These are phyloP conservation scores for Eremobia ochroleuca DNA, from an alignment of 2,888 invertebrate genomes.

Conservation along the genomic window DNA sequence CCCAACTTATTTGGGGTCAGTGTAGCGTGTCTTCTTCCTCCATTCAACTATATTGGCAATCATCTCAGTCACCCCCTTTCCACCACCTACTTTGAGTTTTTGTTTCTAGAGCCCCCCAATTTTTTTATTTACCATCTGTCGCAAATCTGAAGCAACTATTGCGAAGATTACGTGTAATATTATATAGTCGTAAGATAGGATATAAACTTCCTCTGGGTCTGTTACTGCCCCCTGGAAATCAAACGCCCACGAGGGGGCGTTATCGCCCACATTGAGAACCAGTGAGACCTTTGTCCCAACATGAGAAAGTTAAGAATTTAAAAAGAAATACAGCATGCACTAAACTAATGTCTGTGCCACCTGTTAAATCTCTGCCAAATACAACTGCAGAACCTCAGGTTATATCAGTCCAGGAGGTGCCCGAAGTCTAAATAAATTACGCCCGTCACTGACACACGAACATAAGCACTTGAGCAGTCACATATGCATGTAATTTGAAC, in stretches of 20 bases:
- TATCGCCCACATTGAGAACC: too few relatives aligned
- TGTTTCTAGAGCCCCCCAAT: too few relatives aligned
- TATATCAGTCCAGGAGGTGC: not conserved
- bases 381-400: not conserved
- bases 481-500: constrained; percentile 20
- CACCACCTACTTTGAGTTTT: too few relatives aligned
- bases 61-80: not conserved
- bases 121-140: too few relatives aligned
- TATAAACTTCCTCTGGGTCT: too few relatives aligned
- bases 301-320: not conserved
- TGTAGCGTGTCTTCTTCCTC: not conserved
- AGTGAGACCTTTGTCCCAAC: not conserved
- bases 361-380: not conserved
- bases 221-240: too few relatives aligned
- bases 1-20: not conserved
- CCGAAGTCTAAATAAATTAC: constrained; percentile 9
- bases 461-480: constrained; percentile 16
- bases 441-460: constrained; percentile 20
- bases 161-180: too few relatives aligned
- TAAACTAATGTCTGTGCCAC: not conserved
- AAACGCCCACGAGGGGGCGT: too few relatives aligned
- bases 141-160: too few relatives aligned
- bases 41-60: not conserved
- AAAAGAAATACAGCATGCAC: not conserved
- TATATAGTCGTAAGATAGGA: too few relatives aligned